phyloP scores from a whole-genome alignment of 2,113 vertebrate genomes.

The Chamaetylas fuelleborni region DNA sequence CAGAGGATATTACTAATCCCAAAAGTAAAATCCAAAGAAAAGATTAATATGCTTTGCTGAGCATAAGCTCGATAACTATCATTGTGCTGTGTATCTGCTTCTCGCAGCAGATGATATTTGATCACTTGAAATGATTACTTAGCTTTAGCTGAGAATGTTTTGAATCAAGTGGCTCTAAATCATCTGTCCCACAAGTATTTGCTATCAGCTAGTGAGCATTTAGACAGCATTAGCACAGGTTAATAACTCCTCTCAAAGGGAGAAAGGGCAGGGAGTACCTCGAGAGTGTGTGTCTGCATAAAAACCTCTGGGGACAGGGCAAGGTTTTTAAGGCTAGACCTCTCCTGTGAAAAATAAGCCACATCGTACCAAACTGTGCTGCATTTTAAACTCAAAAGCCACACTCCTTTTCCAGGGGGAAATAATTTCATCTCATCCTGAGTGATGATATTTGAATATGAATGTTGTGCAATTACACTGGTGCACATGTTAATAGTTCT shows the following conservation, averaged over 20 bases:
- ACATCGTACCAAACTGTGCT: neutral
- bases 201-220: neutral
- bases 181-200: neutral
- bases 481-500: neutral
- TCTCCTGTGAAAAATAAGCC: neutral
- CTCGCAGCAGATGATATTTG: neutral
- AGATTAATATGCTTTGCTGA: slow-evolving; percentile 28
- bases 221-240: slow-evolving; percentile 1
- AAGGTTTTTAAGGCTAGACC: neutral
- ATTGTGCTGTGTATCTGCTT: neutral
- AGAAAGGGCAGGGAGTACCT: neutral
- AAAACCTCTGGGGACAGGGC: neutral
- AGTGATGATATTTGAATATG: neutral
- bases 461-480: neutral
- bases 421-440: neutral
- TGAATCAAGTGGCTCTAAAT: slow-evolving; percentile 46
- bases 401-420: neutral
- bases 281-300: accelerated
- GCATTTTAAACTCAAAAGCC: neutral
- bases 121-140: slow-evolving; percentile 37
- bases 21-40: slow-evolving; percentile 24
- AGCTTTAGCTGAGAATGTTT: slow-evolving; percentile 36
- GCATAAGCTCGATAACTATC: neutral
- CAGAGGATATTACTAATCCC: slow-evolving; percentile 8
- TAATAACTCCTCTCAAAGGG: neutral